Base-by-base conservation (phyloP, 2,888 invertebrate genomes). In the Trichogramma dendrolimi region DNA sequence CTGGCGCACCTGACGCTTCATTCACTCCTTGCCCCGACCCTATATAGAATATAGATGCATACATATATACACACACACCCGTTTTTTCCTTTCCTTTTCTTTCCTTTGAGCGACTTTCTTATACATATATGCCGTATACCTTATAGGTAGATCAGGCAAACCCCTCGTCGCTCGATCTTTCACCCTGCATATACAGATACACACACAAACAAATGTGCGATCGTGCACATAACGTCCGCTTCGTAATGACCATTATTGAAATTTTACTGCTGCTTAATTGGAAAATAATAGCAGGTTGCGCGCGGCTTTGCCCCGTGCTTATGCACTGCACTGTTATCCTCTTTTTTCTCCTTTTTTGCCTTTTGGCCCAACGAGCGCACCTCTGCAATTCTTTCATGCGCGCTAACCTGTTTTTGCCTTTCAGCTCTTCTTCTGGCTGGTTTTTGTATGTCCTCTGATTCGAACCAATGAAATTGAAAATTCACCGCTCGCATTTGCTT, bases 171-270 rank as follows among this genome's bases (percentile, higher is more conserved):
- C 67, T 71, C 68, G 27, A 27, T 27, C 67, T 63, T 63, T 62
- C 61, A 56, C 60, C 64, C 61, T 47, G 43, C 55, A 4, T 39
- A 6, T 46, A n/a, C 48, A 41, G 14, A 48, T 55, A 27, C 54
- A 10, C 10, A 40, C 7, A 41, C 10, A 40, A 6, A 41, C 8
- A 10, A 8, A 38, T 41, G 41, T 54, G n/a, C n/a, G 8, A 38
- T 50, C 42, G 14, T 27, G 47, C 51, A 61, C 61, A 63, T 74
- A 78, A 78, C 77, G 76, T 78, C 75, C 77, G 76, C 72, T 76
- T 70, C 72, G 75, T 77, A 77, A 78, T 74, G 75, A 75, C 74
- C 78, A 75, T 79, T 77, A 79, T 79, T 79, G 78, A 78, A 79
- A 79, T 79, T 78, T 77, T 77, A 78, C 72, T 74, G 71, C 73